phyloP scores from a whole-genome alignment of 2,888 invertebrate species.

The Acleris cristana region DNA sequence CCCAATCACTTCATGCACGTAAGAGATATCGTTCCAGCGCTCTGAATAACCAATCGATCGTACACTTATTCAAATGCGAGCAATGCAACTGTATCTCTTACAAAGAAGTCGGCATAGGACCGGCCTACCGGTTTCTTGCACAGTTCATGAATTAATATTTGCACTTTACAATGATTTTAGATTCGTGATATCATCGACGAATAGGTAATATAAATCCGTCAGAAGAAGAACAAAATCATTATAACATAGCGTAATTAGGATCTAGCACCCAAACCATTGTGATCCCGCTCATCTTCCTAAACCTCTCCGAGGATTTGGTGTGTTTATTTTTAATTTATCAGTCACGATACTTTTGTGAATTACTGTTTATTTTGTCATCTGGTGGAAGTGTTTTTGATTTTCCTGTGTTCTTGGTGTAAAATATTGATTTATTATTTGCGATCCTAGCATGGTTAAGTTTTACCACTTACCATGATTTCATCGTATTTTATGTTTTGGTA shows the following conservation, averaged over 20 bases:
- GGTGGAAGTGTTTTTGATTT: constrained; percentile 84
- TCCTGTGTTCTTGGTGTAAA: constrained; percentile 79
- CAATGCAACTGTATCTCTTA: constrained; percentile 65
- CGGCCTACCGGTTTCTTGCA: constrained; percentile 68
- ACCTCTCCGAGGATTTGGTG: constrained; percentile 84
- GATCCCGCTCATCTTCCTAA: constrained; percentile 78
- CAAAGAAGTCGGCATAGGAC: constrained; percentile 67
- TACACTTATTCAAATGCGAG: constrained; percentile 21
- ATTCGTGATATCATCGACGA: constrained; percentile 75
- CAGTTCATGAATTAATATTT: constrained; percentile 73
- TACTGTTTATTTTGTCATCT: constrained; percentile 78
- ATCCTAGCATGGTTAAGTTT: constrained; percentile 79
- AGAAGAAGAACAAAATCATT: constrained; percentile 69
- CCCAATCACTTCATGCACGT: constrained; percentile 73
- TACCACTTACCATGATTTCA: constrained; percentile 60
- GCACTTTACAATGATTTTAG: constrained; percentile 79
- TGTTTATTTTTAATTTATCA: constrained; percentile 78
- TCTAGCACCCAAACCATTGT: constrained; percentile 76
- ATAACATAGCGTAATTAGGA: constrained; percentile 70
- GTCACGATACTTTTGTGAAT: constrained; percentile 66
- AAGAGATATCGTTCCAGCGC: constrained; percentile 66
- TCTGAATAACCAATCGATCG: constrained; percentile 7
- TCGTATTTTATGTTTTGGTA: constrained; percentile 61
- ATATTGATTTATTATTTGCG: constrained; percentile 71
- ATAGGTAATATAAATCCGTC: constrained; percentile 67